phyloP scores from a whole-genome alignment of 2,888 invertebrate species.

The Drosophila nr. fundita region DNA sequence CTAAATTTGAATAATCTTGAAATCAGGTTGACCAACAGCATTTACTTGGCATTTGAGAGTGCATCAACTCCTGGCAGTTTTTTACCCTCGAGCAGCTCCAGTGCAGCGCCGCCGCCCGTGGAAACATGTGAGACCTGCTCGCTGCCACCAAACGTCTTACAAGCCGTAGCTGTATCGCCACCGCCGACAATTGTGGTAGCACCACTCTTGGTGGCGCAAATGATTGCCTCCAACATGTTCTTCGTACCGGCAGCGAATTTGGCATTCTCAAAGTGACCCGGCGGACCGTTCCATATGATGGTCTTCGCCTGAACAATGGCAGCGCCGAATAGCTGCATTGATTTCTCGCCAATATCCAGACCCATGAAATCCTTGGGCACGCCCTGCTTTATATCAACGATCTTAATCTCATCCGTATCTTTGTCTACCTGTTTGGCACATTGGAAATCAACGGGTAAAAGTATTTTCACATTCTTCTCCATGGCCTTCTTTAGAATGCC shows the following conservation, averaged over 20 bases:
- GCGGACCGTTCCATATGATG: constrained; percentile 99
- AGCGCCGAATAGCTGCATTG: constrained; percentile 90
- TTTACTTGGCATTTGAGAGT: constrained; percentile 84
- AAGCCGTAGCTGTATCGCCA: constrained; percentile 98
- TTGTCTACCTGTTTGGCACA: constrained; percentile 98
- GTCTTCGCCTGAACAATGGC: constrained; percentile 95
- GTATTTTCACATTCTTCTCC: constrained; percentile 95
- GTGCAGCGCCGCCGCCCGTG: constrained; percentile 96
- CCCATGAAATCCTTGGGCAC: constrained; percentile 98
- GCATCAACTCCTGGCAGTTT: constrained; percentile 94
- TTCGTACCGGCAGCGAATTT: constrained; percentile 96
- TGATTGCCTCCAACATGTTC: constrained; percentile 96
- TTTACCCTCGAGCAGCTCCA: constrained; percentile 96
- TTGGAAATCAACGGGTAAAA: constrained; percentile 97
- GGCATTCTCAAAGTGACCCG: constrained; percentile 98
- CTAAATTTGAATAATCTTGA: neutral
- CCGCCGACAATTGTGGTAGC: constrained; percentile 96
- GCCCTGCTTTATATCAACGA: constrained; percentile 90
- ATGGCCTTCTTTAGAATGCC: constrained; percentile 96
- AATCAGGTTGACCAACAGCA: neutral
- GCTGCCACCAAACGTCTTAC: constrained; percentile 93
- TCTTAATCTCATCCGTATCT: constrained; percentile 91
- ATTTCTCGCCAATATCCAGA: constrained; percentile 96
- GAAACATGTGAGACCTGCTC: constrained; percentile 97
- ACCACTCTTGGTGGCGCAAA: constrained; percentile 93